Evolutionary conservation across 2,888 invertebrate genomes (phyloP), one percentile per base, ranked within the genome.

Genomic region (Achlya flavicornis): DNA sequence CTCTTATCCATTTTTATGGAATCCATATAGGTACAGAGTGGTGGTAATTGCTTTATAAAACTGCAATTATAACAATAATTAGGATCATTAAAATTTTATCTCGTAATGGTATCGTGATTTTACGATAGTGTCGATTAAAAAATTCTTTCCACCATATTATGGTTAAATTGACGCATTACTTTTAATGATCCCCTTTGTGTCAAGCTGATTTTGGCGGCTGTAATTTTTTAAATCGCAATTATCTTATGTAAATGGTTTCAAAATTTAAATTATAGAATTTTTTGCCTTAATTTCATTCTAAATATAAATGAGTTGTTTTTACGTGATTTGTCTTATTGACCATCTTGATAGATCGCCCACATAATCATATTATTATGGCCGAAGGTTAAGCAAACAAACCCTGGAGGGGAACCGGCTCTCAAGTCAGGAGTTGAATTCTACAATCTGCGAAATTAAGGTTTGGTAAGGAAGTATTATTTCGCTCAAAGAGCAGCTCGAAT

Each of bases 31-130:
- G 62, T 2, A 26, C 26, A 26, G 26, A 26, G 26, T 59, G 33
- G 38, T 59, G 59, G 60, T 67, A 64, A 74, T 73, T 70, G 63
- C 66, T 67, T 63, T 63, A 65, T 66, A 67, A 66, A 66, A 59
- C 53, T 46, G 64, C 58, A 68, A 71, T 72, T 66, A 70, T 59
- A 63, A 61, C 19, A 43, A 60, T 62, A 66, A 61, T 71, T 63
- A 64, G 53, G 61, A 67, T 62, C 61, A 68, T 68, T 63, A 32
- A 14, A 35, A 65, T 58, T 65, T 65, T 63, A 65, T 61, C 58
- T 16, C 48, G 48, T 48, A 19, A 10, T 8, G 8, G 8, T 53
- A 53, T 53, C 53, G 53, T 53, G 53, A 53, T 53, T 53, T 53
- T 19, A 53, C 16, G 46, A 46, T 46, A 53, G 19, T 53, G 53